Evolutionary conservation across 2,888 invertebrate species (phyloP).

Genomic region (Ganaspis brasiliensis): DNA sequence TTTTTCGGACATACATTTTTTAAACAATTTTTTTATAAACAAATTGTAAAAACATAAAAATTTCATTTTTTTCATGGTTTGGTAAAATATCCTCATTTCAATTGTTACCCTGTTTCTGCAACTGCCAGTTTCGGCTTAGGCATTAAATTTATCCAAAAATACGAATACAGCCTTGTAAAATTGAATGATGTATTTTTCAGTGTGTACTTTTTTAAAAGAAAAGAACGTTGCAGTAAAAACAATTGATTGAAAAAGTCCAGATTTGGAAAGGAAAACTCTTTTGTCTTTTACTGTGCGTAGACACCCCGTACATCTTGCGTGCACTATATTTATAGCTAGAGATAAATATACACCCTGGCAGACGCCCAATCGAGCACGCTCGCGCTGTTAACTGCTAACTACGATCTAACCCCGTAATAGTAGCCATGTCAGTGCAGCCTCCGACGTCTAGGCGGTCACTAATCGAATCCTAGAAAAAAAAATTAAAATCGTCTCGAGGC

Average conservation of each 20-base stretch:
- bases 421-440: constrained; percentile 73
- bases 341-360: constrained; percentile 79
- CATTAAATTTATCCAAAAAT: too few species aligned
- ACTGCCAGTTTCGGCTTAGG: too few species aligned
- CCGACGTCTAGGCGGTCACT: constrained; percentile 56
- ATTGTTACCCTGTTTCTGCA: too few species aligned
- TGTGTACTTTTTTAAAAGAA: too few species aligned
- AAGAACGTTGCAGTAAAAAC: too few species aligned
- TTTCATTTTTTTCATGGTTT: too few species aligned
- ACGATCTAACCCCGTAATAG: constrained; percentile 71
- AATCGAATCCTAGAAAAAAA: constrained; percentile 27
- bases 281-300: constrained; percentile 28
- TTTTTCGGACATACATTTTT: too few species aligned
- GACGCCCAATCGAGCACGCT: constrained; percentile 71
- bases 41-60: too few species aligned
- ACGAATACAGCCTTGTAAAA: too few species aligned
- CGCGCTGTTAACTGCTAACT: constrained; percentile 61
- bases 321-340: constrained; percentile 77
- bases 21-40: too few species aligned
- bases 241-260: constrained; percentile 1
- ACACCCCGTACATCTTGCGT: constrained; percentile 36
- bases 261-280: constrained; percentile 35
- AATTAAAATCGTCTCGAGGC: constrained; percentile 1
- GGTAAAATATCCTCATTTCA: too few species aligned
- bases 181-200: too few species aligned